These are phyloP conservation scores for Xenopus laevis DNA, from an alignment of 2,113 vertebrate genomes.

Conservation along the genomic window DNA sequence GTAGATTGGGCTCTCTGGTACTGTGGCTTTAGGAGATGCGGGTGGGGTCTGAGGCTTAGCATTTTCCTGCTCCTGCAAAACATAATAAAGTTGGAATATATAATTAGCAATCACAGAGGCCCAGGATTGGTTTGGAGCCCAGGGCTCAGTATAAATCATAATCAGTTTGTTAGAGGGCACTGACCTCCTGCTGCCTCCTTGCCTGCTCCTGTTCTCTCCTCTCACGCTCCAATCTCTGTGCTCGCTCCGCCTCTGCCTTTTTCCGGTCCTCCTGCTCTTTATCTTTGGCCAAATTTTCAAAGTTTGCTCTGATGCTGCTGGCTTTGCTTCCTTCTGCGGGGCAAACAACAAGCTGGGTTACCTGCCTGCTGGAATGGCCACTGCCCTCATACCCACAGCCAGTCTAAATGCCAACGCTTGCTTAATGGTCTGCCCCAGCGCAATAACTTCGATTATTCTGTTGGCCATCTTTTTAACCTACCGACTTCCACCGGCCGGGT, in stretches of 20 bases:
- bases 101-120: too few species aligned
- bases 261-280: constrained; percentile 84
- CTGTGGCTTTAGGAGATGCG: constrained; percentile 53
- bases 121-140: too few species aligned
- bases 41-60: constrained; percentile 65
- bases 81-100: too few species aligned
- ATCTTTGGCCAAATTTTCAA: constrained; percentile 91
- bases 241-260: constrained; percentile 77
- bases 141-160: too few species aligned
- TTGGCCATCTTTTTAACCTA: constrained; percentile 50
- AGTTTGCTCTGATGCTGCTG: constrained; percentile 88
- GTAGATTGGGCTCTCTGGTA: constrained; percentile 57
- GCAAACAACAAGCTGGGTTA: background rate
- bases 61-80: constrained; percentile 63
- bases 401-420: too few species aligned
- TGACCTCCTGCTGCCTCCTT: constrained; percentile 62
- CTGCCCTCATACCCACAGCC: too few species aligned
- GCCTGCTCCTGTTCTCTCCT: constrained; percentile 84
- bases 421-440: too few species aligned
- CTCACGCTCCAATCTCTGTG: constrained; percentile 78
- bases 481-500: constrained; percentile 88
- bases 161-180: constrained; percentile 19
- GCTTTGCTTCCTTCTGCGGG: constrained; percentile 73
- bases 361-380: too few species aligned
- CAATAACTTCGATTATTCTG: too few species aligned